phyloP scores from a whole-genome alignment of 2,888 invertebrate genomes.

The Cephus runcator region DNA sequence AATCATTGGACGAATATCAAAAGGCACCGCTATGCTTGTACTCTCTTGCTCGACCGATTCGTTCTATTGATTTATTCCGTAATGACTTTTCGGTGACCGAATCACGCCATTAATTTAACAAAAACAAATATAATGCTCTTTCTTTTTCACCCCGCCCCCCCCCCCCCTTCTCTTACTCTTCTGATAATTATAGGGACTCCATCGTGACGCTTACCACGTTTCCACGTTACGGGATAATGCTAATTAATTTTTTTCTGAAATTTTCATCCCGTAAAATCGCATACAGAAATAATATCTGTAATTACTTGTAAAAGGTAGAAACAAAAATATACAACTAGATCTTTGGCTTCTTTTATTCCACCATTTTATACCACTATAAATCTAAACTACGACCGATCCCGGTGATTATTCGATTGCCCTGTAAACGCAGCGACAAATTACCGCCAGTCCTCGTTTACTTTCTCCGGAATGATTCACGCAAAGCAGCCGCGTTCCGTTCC shows the following conservation, averaged over 20 bases:
- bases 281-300: neutral
- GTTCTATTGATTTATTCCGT: neutral
- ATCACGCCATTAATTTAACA: neutral
- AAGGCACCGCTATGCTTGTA: neutral
- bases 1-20: neutral
- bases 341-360: neutral
- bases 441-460: neutral
- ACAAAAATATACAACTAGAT: no score
- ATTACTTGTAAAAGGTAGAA: neutral
- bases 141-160: no score
- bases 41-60: neutral
- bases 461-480: neutral
- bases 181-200: neutral
- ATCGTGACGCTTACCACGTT: neutral
- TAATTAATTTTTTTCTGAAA: neutral
- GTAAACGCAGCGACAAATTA: neutral
- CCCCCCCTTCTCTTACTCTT: no score
- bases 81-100: neutral
- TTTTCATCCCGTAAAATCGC: neutral
- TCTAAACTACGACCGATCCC: neutral
- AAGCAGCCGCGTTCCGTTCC: slow-evolving; percentile 8
- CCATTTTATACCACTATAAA: neutral
- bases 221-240: neutral
- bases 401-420: neutral
- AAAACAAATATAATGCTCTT: neutral